Base-by-base conservation (phyloP, 2,797 vertebrate genomes). In the Mionectes olivaceus region DNA sequence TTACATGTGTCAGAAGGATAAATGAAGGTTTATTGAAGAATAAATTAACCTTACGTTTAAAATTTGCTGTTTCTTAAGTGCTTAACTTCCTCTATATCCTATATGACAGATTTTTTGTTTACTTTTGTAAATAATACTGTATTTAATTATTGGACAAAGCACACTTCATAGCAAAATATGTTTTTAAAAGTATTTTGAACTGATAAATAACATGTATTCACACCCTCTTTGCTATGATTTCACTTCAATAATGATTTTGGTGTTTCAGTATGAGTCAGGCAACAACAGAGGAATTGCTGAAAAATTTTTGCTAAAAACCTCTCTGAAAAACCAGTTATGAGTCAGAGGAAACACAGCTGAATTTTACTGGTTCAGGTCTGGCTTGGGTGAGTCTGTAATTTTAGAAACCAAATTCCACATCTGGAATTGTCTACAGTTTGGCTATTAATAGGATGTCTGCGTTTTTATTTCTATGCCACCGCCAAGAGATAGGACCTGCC, bases 211-310 rank as follows among this genome's bases (percentile, higher is more conserved):
- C 35, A 91, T 76, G 59, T 76, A 85, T 70, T 86, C 82, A 65
- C 69, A 81, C 11, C 10, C n/a, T 7, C 47, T 90, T 95, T 87
- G 59, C 60, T 67, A 57, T 11, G 2, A 87, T 79, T 94, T 88
- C 44, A 53, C 37, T 89, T 83, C 56, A 93, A 83, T 82, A 95
- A 93, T 69, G 61, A 83, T 74, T 79, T 88, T 69, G 59, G 53
- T 86, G 84, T 78, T 93, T 92, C 78, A 50, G 35, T 70, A 84
- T 94, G 87, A 95, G 82, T 94, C 95, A 96, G 87, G 68, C 78
- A 89, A 92, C 81, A 92, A 87, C 89, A 89, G 52, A 80, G 75
- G 68, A 87, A 92, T 60, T 49, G 89, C 84, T 92, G 81, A 83
- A 93, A 79, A 96, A 83, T 94, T 70, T 83, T 87, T 23, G 3